phyloP scores from a whole-genome alignment of 2,888 invertebrate species.

The Drosophila subquinaria region DNA sequence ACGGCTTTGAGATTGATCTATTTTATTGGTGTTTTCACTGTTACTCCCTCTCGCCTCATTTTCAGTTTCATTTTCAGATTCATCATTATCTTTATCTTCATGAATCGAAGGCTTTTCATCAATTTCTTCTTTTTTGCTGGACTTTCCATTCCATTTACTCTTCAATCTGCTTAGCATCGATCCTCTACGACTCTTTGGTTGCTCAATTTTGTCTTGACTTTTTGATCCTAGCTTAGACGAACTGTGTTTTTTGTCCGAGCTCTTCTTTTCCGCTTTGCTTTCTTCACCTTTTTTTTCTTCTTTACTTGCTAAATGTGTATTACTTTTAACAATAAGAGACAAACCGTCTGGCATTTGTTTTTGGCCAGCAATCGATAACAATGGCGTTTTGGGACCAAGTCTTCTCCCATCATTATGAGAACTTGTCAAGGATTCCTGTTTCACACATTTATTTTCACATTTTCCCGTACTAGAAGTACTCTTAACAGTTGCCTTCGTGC shows the following conservation, averaged over 20 bases:
- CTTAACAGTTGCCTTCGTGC: background rate
- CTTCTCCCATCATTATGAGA: background rate
- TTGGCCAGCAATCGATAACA: background rate
- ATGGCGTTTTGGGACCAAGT: background rate
- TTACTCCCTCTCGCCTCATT: no score
- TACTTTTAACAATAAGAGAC: no score
- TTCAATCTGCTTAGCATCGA: background rate
- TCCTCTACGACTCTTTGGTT: background rate
- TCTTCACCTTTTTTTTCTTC: background rate
- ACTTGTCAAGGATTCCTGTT: background rate
- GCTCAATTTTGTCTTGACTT: background rate
- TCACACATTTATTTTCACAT: background rate
- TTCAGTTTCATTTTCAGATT: no score
- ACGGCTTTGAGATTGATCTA: background rate
- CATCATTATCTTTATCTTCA: background rate
- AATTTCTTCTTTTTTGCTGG: background rate
- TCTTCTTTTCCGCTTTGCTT: background rate
- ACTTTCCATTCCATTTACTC: background rate
- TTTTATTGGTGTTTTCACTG: background rate
- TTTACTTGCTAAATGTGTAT: no score
- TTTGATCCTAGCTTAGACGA: background rate
- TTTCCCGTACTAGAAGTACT: background rate
- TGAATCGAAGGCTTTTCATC: background rate
- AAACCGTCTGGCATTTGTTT: no score
- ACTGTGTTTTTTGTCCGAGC: background rate